phyloP scores from a whole-genome alignment of 1,140 invertebrate species.

The Neodiprion pinetum region DNA sequence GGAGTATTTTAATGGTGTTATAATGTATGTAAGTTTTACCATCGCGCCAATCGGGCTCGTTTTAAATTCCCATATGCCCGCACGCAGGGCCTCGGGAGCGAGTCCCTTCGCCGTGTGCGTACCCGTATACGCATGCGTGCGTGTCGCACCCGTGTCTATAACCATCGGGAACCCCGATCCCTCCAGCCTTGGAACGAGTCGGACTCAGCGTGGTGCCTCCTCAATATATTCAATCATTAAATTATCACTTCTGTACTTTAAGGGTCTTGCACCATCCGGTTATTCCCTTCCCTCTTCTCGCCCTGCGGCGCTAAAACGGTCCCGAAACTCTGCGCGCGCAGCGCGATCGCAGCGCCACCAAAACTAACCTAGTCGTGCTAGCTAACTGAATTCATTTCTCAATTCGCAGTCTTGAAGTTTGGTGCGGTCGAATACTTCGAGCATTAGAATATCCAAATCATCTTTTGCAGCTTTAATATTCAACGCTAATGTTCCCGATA shows the following conservation, averaged over 20 bases:
- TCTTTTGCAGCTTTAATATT: no score
- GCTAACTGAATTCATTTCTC: no score
- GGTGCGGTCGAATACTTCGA: no score
- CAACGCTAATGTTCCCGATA: no score
- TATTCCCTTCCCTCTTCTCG: not conserved
- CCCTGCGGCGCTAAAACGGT: not conserved
- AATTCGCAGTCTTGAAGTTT: no score
- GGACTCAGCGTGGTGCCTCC: constrained; percentile 52
- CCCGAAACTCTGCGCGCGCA: not conserved
- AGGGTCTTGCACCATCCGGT: not conserved
- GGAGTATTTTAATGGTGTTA: constrained; percentile 57
- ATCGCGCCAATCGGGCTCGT: constrained; percentile 31
- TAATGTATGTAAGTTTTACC: constrained; percentile 60
- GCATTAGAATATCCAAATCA: no score
- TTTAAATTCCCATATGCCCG: not conserved
- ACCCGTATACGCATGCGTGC: not conserved
- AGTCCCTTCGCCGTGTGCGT: no score
- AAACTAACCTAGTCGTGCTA: no score
- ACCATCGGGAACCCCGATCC: constrained; percentile 33
- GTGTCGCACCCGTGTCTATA: constrained; percentile 18
- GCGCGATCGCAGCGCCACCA: not conserved
- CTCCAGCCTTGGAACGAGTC: constrained; percentile 43
- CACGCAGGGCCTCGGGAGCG: no score
- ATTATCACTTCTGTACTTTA: constrained; percentile 59
- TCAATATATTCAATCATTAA: constrained; percentile 62